Percentiles rank a stretch among this genome's conserved stretches.
Evolutionary conservation across 2,113 vertebrate species (phyloP).

Genomic region (Hydrolagus affinis): DNA sequence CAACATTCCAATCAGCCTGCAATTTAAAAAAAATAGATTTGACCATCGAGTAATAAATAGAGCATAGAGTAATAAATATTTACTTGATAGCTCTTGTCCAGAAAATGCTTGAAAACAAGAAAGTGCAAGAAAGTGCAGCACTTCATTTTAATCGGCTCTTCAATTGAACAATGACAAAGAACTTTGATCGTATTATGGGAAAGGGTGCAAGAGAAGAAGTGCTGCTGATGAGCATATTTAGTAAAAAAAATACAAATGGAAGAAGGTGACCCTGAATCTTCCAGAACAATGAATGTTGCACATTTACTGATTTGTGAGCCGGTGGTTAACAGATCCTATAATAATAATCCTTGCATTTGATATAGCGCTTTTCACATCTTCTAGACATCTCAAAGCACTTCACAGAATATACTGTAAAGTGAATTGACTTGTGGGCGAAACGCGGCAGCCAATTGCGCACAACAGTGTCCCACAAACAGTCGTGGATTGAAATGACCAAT

Average conservation of each 20-base stretch:
- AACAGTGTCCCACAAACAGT: too few species aligned
- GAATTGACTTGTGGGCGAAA: too few species aligned
- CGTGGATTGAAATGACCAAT: too few species aligned
- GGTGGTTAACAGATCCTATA: not conserved
- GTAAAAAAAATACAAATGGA: not conserved
- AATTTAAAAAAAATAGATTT: conserved; percentile 8
- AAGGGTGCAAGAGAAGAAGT: conserved; percentile 25
- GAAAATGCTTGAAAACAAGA: conserved; percentile 15
- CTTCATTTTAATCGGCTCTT: conserved; percentile 30
- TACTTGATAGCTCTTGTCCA: conserved; percentile 26
- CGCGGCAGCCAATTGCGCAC: too few species aligned
- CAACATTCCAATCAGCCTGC: not conserved
- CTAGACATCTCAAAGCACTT: too few species aligned
- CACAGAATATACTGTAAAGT: too few species aligned
- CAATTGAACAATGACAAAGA: conserved; percentile 23
- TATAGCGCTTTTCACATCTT: too few species aligned
- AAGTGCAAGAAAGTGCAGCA: conserved; percentile 19
- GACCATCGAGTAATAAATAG: conserved; percentile 19
- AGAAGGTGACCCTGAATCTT: conserved; percentile 24
- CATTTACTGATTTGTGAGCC: not conserved
- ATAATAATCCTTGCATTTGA: not conserved
- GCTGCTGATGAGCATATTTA: conserved; percentile 24
- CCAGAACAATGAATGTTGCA: conserved; percentile 13
- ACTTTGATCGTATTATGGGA: conserved; percentile 4
- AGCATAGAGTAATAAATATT: conserved; percentile 13